Base-by-base conservation (phyloP, 2,888 invertebrate genomes). In the Apotomis betuletana region DNA sequence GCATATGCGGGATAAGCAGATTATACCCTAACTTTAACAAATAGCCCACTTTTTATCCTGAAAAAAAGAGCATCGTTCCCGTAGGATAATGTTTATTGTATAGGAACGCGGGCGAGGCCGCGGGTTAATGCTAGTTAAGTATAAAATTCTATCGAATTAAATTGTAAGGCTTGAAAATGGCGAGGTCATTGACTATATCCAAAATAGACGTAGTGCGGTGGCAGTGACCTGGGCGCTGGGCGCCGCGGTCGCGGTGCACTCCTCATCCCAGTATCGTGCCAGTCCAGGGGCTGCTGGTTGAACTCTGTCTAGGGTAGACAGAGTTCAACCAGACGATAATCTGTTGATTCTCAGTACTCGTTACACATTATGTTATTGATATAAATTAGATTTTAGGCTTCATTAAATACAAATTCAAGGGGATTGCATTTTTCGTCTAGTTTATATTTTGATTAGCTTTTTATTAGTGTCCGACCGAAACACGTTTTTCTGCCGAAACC, bases 141-240 rank as follows among this genome's bases (percentile, higher is more conserved):
- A 65, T 55, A 54, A 65, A 65, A 60, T 60, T 36, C 55, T 36
- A 67, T 63, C 12, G 52, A 9, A 15, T 62, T 52, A 54, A 54
- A 59, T 59, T 60, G 54, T 62, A 51, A 15, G 13, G 51, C 62
- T 58, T 52, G 57, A 59, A 62, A 68, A 54, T 59, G 38, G 58
- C 13, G 67, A 54, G 72, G 67, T 72, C 59, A 46, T 87, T 86
- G 85, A 83, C 85, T 82, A 82, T 87, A 88, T 86, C 87, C 87
- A 86, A 91, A 91, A 90, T 88, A 89, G 83, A 88, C 77, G 83
- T 79, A 81, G 82, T 52, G 57, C 15, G 90, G 90, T 94, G 94
- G 94, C 94, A 94, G 94, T 94, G 94, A 94, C 94, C 94, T 90
- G 93, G 90, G 90, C 91, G 92, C 93, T 90, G 27, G 27, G 27